Evolutionary conservation across 2,888 invertebrate species (phyloP).

Genomic region (Xanthostigma xanthostigma): DNA sequence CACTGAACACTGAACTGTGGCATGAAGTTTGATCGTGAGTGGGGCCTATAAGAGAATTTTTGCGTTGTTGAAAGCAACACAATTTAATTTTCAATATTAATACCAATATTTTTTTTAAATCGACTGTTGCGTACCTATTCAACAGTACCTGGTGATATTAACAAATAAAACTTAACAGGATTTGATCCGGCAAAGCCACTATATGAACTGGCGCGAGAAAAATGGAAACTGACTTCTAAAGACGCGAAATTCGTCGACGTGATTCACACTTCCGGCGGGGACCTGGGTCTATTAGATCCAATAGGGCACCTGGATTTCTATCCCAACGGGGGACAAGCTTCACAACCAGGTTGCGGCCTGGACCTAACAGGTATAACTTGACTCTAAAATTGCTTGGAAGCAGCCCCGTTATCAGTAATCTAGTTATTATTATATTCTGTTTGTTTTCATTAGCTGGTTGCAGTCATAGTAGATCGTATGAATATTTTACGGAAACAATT

Average conservation of each 20-base stretch:
- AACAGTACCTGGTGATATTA: background rate
- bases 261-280: conserved; percentile 28
- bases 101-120: no score
- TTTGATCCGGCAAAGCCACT: conserved; percentile 4
- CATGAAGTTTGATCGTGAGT: no score
- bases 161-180: background rate
- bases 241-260: conserved; percentile 30
- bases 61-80: no score
- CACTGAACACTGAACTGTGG: no score
- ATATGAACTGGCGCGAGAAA: background rate
- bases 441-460: conserved; percentile 12
- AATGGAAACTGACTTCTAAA: conserved; percentile 11
- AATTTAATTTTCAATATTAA: no score
- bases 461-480: conserved; percentile 24
- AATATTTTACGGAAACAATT: conserved; percentile 25
- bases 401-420: no score
- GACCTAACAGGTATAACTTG: conserved; percentile 6
- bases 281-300: conserved; percentile 23
- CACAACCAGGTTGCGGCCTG: conserved; percentile 26
- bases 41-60: no score
- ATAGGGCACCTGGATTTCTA: conserved; percentile 29
- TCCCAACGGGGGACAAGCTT: conserved; percentile 27
- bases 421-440: no score
- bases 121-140: no score
- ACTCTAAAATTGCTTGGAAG: no score